Percentiles rank a stretch among this genome's conserved stretches.
These are phyloP conservation scores for Callyntrura sp. DNA, from an alignment of 2,888 invertebrate genomes.

Conservation along the genomic window DNA sequence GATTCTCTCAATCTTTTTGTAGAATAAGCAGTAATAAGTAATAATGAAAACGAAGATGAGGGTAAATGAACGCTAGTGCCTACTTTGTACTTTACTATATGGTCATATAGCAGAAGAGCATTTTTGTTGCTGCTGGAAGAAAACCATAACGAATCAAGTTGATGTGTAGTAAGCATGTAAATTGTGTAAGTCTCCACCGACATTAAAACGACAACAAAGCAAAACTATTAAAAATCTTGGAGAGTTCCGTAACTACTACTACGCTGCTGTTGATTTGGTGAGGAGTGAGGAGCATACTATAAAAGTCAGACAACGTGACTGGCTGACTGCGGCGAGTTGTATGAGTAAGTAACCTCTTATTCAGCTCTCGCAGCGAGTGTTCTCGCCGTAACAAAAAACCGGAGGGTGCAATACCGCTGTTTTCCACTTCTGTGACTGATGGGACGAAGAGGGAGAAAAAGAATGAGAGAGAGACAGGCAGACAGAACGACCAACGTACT, in stretches of 20 bases:
- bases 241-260: not conserved
- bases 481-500: constrained; percentile 13
- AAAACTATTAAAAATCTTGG: constrained; percentile 45
- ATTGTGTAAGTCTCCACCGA: not conserved
- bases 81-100: too few species aligned
- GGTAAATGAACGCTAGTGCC: constrained; percentile 17
- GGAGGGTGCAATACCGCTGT: constrained; percentile 66
- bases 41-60: constrained; percentile 19
- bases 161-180: not conserved
- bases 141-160: constrained; percentile 58
- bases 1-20: too few species aligned
- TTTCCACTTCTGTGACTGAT: constrained; percentile 19
- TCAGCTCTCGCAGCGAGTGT: constrained; percentile 58
- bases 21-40: not conserved
- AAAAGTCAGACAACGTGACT: constrained; percentile 28
- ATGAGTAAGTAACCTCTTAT: constrained; percentile 60
- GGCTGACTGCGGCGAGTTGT: not conserved
- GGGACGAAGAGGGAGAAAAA: not conserved
- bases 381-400: constrained; percentile 50
- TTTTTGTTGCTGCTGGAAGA: not conserved
- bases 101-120: too few species aligned
- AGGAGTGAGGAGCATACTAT: not conserved
- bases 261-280: not conserved
- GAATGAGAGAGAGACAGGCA: not conserved
- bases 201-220: constrained; percentile 4